Base-by-base conservation (phyloP, 2,113 vertebrate genomes). In the Mustelus asterias region DNA sequence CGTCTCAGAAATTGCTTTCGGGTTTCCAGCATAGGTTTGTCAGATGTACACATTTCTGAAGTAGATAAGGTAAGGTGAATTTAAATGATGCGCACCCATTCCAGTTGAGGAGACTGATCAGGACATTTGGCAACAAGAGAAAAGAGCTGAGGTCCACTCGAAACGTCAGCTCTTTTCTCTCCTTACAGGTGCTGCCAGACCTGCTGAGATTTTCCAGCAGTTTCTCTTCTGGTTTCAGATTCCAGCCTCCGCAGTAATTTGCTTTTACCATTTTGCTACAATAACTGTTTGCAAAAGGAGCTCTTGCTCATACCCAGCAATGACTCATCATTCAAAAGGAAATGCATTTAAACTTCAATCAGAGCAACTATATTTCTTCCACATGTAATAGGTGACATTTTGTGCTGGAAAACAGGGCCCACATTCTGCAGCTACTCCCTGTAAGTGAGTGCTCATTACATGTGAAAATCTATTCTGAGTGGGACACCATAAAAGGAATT, bases 281-380 rank as follows among this genome's bases (percentile, higher is more conserved):
- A 54, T 95, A 70, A 22, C 65, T 24, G 22, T 16, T 22, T 14
- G 10, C 24, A 60, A 58, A 54, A 7, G 10, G 14, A 4, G 5
- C n/a, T 48, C 44, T 33, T 54, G 63, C 67, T 72, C 10, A 41
- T 54, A 54, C 4, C 41, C 44, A 72, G 10, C 37, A 22, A 54
- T 72, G 67, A 54, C 41, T 70, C 94, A 95, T 54, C 29, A 76
- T 95, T 72, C 41, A 95, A 95, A 95, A 10, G 10, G 37, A 95
- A 72, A 72, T 95, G 4, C 24, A 95, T 29, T 70, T 72, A 24
- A 95, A 18, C 37, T 72, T 95, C 3, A 8, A 95, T 69, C 48
- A 95, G 94, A 95, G 54, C 9, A 29, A 72, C 0, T 14, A 41
- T 54, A 95, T 95, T 95, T 95, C 41, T 95, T 70, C 24, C 69